phyloP scores from a whole-genome alignment of 2,888 invertebrate genomes.

The Oxyteleia sp. region DNA sequence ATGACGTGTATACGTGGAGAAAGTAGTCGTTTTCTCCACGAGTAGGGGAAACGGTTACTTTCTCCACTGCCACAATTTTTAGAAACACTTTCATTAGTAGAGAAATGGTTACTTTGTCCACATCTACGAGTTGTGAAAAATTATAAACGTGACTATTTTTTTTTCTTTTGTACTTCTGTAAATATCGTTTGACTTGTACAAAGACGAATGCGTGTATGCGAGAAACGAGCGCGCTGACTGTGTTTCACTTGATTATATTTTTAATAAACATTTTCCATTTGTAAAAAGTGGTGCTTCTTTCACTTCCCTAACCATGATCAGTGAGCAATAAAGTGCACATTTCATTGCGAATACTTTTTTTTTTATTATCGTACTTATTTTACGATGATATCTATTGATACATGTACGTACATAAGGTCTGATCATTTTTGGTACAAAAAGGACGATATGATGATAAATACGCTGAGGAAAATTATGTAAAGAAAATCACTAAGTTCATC shows the following conservation, averaged over 20 bases:
- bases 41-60: too few relatives aligned
- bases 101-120: too few relatives aligned
- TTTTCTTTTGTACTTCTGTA: conserved; percentile 78
- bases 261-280: conserved; percentile 82
- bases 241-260: conserved; percentile 83
- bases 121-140: too few relatives aligned
- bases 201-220: conserved; percentile 48
- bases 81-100: too few relatives aligned
- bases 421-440: conserved; percentile 9
- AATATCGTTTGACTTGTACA: conserved; percentile 78
- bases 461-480: too few relatives aligned
- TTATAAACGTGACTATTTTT: conserved; percentile 74
- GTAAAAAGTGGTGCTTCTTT: conserved; percentile 8
- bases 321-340: background rate
- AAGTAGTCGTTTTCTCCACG: too few relatives aligned
- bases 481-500: too few relatives aligned
- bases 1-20: too few relatives aligned
- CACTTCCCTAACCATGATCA: too few relatives aligned
- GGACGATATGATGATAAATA: conserved; percentile 26
- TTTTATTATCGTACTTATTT: too few relatives aligned
- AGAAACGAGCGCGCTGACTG: conserved; percentile 48
- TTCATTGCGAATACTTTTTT: background rate
- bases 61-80: too few relatives aligned
- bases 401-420: background rate
- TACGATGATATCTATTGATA: too few relatives aligned